These are phyloP conservation scores for Agonum fuliginosum DNA, from an alignment of 2,888 invertebrate genomes.

Conservation along the genomic window DNA sequence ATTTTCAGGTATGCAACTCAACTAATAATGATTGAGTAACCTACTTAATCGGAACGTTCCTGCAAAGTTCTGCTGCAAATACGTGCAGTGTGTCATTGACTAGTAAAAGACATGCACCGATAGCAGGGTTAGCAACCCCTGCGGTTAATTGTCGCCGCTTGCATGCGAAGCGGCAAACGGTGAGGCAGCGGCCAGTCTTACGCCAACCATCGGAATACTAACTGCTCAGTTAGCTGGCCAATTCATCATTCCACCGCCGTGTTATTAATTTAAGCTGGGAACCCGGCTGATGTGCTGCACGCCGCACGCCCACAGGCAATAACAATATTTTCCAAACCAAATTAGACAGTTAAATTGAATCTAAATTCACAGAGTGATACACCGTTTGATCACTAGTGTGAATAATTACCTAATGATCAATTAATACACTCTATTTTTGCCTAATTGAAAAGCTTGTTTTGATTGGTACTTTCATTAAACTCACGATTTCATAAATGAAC, in stretches of 20 bases:
- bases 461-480: neutral
- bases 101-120: neutral
- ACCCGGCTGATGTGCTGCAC: neutral
- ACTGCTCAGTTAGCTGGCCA: conserved; percentile 54
- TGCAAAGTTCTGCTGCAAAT: no score
- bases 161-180: conserved; percentile 29
- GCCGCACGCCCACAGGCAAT: conserved; percentile 30
- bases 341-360: conserved; percentile 54
- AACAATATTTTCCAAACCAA: conserved; percentile 56
- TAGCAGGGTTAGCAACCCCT: conserved; percentile 18
- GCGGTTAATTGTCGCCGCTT: conserved; percentile 36
- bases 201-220: conserved; percentile 55
- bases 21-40: no score
- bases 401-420: conserved; percentile 43
- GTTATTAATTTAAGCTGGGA: conserved; percentile 58
- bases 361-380: conserved; percentile 49
- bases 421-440: conserved; percentile 6
- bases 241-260: conserved; percentile 55
- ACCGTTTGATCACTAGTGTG: conserved; percentile 30
- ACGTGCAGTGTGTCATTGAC: neutral
- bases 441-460: neutral
- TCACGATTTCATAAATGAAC: neutral
- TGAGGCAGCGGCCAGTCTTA: conserved; percentile 20
- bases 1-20: no score
- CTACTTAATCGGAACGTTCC: no score